Conservation (phyloP, 2,888 invertebrate species). For the Cheilosia variabilis region DNA sequence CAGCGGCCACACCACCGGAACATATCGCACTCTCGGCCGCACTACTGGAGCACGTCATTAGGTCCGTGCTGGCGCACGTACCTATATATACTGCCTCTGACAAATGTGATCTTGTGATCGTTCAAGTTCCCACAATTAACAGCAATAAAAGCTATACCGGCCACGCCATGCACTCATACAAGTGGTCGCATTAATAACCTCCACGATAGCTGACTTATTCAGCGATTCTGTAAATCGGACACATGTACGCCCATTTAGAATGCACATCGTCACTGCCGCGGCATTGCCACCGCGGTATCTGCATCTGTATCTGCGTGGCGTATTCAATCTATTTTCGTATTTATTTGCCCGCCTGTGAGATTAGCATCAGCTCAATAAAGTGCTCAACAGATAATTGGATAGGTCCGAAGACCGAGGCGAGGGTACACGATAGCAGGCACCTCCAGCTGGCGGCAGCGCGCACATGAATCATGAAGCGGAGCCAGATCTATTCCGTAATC, state of each 20-base stretch:
- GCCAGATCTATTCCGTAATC: constrained; percentile 49
- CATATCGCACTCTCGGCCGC: constrained; percentile 52
- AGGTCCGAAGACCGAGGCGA: constrained; percentile 11
- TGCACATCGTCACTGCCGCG: constrained; percentile 46
- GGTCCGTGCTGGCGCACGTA: constrained; percentile 37
- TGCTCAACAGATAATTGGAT: constrained; percentile 71
- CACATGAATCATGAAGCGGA: constrained; percentile 60
- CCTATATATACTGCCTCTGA: constrained; percentile 11
- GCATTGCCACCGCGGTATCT: constrained; percentile 5
- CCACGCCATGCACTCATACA: constrained; percentile 36
- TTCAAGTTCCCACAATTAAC: constrained; percentile 71
- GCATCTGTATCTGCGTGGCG: constrained; percentile 17
- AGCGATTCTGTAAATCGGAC: constrained; percentile 52
- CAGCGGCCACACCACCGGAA: constrained; percentile 3
- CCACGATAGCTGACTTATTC: constrained; percentile 37
- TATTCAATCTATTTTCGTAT: constrained; percentile 68
- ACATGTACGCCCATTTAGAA: constrained; percentile 73
- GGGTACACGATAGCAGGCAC: constrained; percentile 19
- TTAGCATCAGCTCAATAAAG: constrained; percentile 69
- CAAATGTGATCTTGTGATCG: constrained; percentile 62
- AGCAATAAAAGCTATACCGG: constrained; percentile 58
- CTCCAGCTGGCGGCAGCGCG: constrained; percentile 45
- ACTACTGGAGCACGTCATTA: constrained; percentile 53
- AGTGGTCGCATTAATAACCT: constrained; percentile 66
- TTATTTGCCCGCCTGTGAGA: constrained; percentile 60